Evolutionary conservation across 30 jellyfish, hydroid and myxozoan genomes (phyloP).

Genomic region (Catostylus mosaicus): DNA sequence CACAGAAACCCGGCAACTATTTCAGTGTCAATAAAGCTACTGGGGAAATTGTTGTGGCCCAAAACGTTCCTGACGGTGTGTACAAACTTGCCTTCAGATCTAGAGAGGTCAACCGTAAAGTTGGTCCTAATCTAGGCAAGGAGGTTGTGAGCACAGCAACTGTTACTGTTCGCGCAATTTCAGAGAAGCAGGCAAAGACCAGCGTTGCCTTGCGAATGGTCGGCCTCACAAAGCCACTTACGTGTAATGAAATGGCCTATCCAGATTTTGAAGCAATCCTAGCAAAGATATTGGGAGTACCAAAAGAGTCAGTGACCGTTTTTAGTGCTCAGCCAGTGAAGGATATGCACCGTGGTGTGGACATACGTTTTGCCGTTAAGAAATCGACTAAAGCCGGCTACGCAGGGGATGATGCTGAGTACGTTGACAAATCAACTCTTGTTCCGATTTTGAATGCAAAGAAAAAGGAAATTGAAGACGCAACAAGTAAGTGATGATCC

Average conservation of each 20-base stretch:
- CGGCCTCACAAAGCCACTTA: constrained; percentile 72
- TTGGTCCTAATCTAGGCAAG: constrained; percentile 57
- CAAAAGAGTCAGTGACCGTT: constrained; percentile 67
- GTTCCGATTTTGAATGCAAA: constrained; percentile 72
- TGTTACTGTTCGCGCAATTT: constrained; percentile 74
- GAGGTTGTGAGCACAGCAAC: constrained; percentile 75
- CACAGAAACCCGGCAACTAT: constrained; percentile 67
- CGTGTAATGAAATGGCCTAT: constrained; percentile 83
- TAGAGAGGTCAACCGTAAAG: constrained; percentile 73
- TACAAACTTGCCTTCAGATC: constrained; percentile 78
- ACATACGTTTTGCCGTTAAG: constrained; percentile 89
- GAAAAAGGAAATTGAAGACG: constrained; percentile 77
- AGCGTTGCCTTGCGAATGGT: constrained; percentile 92
- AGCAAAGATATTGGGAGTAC: constrained; percentile 85
- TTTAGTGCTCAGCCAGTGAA: constrained; percentile 91
- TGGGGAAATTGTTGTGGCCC: constrained; percentile 78
- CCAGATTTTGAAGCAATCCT: constrained; percentile 86
- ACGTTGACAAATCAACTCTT: constrained; percentile 69
- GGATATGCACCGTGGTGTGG: constrained; percentile 92
- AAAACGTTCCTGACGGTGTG: constrained; percentile 72
- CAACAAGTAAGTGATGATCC: constrained; percentile 91
- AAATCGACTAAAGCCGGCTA: constrained; percentile 76
- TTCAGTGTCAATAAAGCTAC: constrained; percentile 66
- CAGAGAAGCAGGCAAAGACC: constrained; percentile 88
- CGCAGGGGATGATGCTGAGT: constrained; percentile 82